A percentile compares a stretch with the other conserved stretches of the same genome.
phyloP scores from a whole-genome alignment of 2,888 invertebrate species.

The Leptopilina myrica region DNA sequence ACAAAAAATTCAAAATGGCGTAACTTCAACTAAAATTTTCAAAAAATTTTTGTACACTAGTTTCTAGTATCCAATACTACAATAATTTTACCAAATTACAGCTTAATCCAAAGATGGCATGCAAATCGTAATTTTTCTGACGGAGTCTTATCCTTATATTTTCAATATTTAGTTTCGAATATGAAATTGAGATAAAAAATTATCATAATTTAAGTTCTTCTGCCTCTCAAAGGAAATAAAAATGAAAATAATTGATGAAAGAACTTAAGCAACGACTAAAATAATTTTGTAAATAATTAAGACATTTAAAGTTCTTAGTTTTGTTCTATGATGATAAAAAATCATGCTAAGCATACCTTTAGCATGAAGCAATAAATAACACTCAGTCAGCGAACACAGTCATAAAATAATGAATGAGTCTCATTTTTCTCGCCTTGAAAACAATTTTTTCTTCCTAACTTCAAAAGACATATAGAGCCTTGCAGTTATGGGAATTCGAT shows the following conservation, averaged over 20 bases:
- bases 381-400: neutral
- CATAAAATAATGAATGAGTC: constrained; percentile 33
- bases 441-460: neutral
- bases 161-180: too few relatives aligned
- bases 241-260: neutral
- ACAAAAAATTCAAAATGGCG: too few relatives aligned
- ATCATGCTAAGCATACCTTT: constrained; percentile 14
- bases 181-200: too few relatives aligned
- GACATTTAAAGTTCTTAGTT: neutral
- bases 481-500: constrained; percentile 38
- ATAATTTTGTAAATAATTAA: constrained; percentile 8
- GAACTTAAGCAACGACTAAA: neutral
- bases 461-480: constrained; percentile 17
- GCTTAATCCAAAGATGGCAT: too few relatives aligned
- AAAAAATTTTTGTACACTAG: too few relatives aligned
- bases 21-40: too few relatives aligned
- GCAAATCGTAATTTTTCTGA: too few relatives aligned
- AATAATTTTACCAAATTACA: too few relatives aligned
- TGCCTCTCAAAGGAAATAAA: neutral
- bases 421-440: constrained; percentile 19
- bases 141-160: too few relatives aligned
- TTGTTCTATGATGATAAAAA: neutral
- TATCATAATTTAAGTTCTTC: too few relatives aligned
- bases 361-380: neutral
- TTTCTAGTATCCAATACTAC: too few relatives aligned